Base-by-base conservation (phyloP, 2,113 vertebrate species). In the Motacilla tschutschensis region DNA sequence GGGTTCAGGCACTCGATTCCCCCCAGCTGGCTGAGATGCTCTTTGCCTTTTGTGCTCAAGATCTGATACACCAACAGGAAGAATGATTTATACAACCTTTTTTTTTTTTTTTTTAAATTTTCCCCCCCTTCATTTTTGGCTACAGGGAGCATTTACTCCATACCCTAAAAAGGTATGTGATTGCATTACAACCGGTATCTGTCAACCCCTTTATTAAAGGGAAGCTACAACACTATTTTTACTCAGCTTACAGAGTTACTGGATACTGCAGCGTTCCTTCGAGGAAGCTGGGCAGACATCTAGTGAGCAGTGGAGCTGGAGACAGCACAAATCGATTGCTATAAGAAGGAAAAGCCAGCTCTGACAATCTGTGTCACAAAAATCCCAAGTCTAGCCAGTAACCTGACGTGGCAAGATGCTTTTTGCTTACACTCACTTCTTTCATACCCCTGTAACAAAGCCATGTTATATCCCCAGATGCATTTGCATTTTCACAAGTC, bases 221-320 rank as follows among this genome's bases (percentile, higher is more conserved):
- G 85, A 83, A 94, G 79, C 57, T 66, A 71, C 69, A 40, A 20
- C 17, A 63, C 87, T 76, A 51, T 77, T 94, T 89, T 89, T 60
- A 85, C 47, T 48, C 38, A 6, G 91, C 87, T 81, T 86, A 44
- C 71, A 71, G 89, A 67, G 92, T 53, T n/a, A 25, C 59, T 64
- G 58, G 46, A 75, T 55, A 88, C 87, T 78, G 87, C 70, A 88
- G 81, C 67, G 59, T 65, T 87, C 78, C 94, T 65, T 62, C 35
- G n/a, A 95, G 88, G 83, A 93, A 95, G 91, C 59, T 38, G 75
- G 72, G 74, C 91, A 94, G 90, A 44, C 78, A 41, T 43, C 58
- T 71, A 87, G 75, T 0, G 2, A 74, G 79, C 9, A 14, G 47
- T 67, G 26, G 69, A 91, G 58, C 41, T 87, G 65, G 63, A 89